Evolutionary conservation across 2,888 invertebrate genomes (phyloP).

Genomic region (Eupithecia subfuscata): DNA sequence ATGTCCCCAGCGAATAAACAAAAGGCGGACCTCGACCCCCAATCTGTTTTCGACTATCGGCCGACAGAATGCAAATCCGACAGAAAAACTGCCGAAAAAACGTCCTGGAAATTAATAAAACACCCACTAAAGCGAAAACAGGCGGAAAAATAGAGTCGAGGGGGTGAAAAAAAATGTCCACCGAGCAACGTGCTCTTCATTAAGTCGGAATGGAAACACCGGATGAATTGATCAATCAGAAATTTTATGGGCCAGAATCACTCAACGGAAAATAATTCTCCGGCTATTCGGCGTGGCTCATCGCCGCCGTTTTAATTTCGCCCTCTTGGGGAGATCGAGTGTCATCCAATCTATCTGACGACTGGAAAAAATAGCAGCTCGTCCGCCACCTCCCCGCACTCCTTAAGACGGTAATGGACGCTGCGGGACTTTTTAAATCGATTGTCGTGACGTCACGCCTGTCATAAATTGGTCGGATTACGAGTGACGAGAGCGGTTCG

Average conservation of each 20-base stretch:
- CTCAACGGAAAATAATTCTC: slow-evolving; percentile 83
- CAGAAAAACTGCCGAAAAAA: slow-evolving; percentile 49
- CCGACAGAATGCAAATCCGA: slow-evolving; percentile 54
- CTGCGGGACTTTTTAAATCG: slow-evolving; percentile 66
- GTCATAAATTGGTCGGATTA: slow-evolving; percentile 47
- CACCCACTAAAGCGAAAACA: slow-evolving; percentile 80
- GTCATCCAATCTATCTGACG: slow-evolving; percentile 83
- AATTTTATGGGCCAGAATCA: slow-evolving; percentile 83
- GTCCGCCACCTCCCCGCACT: slow-evolving; percentile 49
- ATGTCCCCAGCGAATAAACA: slow-evolving; percentile 28
- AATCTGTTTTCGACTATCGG: slow-evolving; percentile 70
- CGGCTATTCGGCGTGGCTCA: slow-evolving; percentile 79
- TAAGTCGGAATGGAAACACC: slow-evolving; percentile 76
- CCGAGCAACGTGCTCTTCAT: slow-evolving; percentile 78
- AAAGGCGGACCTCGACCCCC: slow-evolving; percentile 43
- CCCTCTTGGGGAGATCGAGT: slow-evolving; percentile 82
- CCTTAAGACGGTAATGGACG: slow-evolving; percentile 71
- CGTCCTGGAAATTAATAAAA: slow-evolving; percentile 77
- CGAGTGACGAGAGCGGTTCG: slow-evolving; percentile 15
- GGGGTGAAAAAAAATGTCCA: slow-evolving; percentile 68
- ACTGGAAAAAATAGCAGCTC: slow-evolving; percentile 68
- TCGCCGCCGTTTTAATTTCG: slow-evolving; percentile 83
- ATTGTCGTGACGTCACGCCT: slow-evolving; percentile 52
- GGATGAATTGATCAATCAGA: slow-evolving; percentile 84
- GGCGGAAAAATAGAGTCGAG: slow-evolving; percentile 77